Base-by-base conservation (phyloP, 2,113 vertebrate species). In the Brachypodius melanocephalos region DNA sequence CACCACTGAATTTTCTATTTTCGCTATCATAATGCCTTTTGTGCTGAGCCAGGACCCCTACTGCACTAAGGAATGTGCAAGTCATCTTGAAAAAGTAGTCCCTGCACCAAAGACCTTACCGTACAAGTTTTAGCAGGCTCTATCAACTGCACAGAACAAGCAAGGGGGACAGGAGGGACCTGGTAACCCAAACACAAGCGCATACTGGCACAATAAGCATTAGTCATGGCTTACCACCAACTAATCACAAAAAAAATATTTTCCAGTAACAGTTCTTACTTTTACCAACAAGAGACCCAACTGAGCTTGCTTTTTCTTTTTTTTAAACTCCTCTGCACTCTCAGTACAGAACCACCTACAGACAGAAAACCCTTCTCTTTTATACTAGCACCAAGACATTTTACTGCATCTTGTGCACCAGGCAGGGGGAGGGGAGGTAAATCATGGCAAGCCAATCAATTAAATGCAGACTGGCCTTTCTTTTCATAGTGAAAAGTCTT, bases 251-350 rank as follows among this genome's bases (percentile, higher is more conserved):
- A 82, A 95, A 78, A 77, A 84, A 85, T 75, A 83, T 57, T 90
- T 96, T 95, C 82, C 91, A 94, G 88, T 86, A 91, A 96, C 48
- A 68, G 38, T 93, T 94, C 76, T 95, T 73, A 88, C 89, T 96
- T 95, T 95, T 96, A 95, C 68, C 85, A 93, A 82, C 25, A 75
- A 69, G 63, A 17, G 14, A 93, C 13, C 36, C 32, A 81, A 89
- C n/a, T 62, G 20, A 84, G 25, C 14, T 2, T 38, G 62, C 42
- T 38, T 51, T 34, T 14, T 3, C 13, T 57, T 8, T 62, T 10
- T 82, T 63, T 21, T 21, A 8, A 34, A 25, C 49, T 21, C 73
- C 21, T 57, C 66, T 75, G 18, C 11, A 25, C 22, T 88, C 49
- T 94, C 67, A 42, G 49, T 61, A 85, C 62, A 57, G 62, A 95